Evolutionary conservation across 2,797 vertebrate genomes (phyloP), one percentile per base, ranked within the genome.

Genomic region (Pangasius krempfi): DNA sequence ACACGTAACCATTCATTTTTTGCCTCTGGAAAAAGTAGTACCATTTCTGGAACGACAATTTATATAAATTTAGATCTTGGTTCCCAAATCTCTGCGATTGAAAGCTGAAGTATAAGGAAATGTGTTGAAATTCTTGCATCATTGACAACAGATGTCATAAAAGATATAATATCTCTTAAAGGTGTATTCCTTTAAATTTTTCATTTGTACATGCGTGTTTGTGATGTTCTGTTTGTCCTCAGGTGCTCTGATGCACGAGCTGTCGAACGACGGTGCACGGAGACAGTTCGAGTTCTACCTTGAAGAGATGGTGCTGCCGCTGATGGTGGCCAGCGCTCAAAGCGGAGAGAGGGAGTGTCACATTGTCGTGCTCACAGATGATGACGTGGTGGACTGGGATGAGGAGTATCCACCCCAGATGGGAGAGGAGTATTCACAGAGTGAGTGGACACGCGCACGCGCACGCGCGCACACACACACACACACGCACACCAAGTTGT

Each of bases 341-440:
- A 99, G 97, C 9, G 98, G 98, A 6, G 98, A 99, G 93, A 96
- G 98, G 79, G 99, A 99, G 88, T 99, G 99, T 92, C 99, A 99
- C 93, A 99, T 99, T 33, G 99, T 99, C 25, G 99, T 99, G 89
- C 97, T 99, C 44, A 99, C 99, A 2, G 99, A 99, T 50, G 99
- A 99, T 78, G 99, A 99, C 84, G 98, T 99, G 73, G 98, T 99
- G 86, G 98, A 99, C 94, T 99, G 99, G 98, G 99, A 99, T 87
- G 98, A 99, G 94, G 99, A 99, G 87, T 99, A 99, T 87, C 99
- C 99, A 0, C 99, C 99, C 5, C 99, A 99, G 93, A 99, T 99
- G 99, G 99, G 99, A 92, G 98, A 99, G 89, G 99, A 99, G 82
- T 99, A 99, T 96, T 99, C 99, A 66, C 99, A 99, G 93, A 99